Base-by-base conservation (phyloP, 2,888 invertebrate genomes). In the Keiferia lycopersicella region DNA sequence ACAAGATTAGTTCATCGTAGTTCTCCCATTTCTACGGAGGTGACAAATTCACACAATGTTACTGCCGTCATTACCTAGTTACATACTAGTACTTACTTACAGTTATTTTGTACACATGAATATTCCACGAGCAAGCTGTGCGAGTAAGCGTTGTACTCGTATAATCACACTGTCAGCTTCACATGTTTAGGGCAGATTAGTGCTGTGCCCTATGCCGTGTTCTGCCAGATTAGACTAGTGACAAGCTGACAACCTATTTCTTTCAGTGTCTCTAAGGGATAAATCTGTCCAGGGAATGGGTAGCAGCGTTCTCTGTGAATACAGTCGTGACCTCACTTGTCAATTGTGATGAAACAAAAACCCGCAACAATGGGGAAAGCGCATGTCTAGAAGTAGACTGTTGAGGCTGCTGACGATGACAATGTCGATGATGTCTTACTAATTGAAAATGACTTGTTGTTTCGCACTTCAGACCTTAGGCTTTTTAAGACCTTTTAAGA, bases 111-210 rank as follows among this genome's bases (percentile, higher is more conserved):
- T 12, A 12, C 51, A 18, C 51, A 20, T 51, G 51, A 51, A 62
- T 53, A 51, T 62, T 51, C 53, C 39, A 8, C 11, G 53, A 50
- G 62, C n/a, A 51, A 41, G n/a, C n/a, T n/a, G n/a, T n/a, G n/a
- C n/a, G n/a, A n/a, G 59, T 59, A 41, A 41, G 41, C 26, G 20
- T 59, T 39, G 59, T 59, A 34, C 59, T 39, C 38, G 16, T 59
- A 59, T 26, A 59, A 41, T 59, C 41, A 59, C 22, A 39, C 41
- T 59, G 39, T 22, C 51, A 51, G 11, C 51, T 51, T 11, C 51
- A 51, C 22, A 22, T 20, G 51, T 51, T 22, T 51, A 18, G 22
- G 8, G 16, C 18, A 48, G 18, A 51, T 51, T 51, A 41, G 51
- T 12, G 51, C 22, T 51, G 20, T 20, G 20, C 20, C 20, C 2